Base-by-base conservation (phyloP, 2,113 vertebrate species). In the Nestor notabilis region DNA sequence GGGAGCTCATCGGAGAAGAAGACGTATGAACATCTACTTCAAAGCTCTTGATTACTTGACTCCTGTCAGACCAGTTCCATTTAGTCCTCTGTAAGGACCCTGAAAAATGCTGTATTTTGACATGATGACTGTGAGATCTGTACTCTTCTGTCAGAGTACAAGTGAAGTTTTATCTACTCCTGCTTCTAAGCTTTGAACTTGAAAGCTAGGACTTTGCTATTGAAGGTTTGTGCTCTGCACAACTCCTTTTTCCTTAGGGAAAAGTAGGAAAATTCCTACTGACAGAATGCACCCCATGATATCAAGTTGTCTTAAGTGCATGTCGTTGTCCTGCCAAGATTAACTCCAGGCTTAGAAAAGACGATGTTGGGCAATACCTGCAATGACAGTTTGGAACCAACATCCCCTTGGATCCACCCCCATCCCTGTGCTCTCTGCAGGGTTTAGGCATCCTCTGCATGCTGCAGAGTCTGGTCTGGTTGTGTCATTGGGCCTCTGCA, bases 251-350 rank as follows among this genome's bases (percentile, higher is more conserved):
- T 77, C 41, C 49, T 86, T 39, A 27, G 35, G 13, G 5, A 8
- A 70, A 77, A 47, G 18, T 5, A 27, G 41, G 52, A 78, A 28
- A 41, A 63, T 79, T 82, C n/a, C 33, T 50, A 0, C 13, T 7
- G 2, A 68, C 31, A 35, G 83, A 92, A 74, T 58, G 50, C 11
- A 71, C 44, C 20, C 50, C 43, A 17, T 5, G 0, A 86, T 84
- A 68, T 5, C 52, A 31, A 55, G 60, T 90, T 90, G 31, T 87
- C 72, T 78, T 85, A 92, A 96, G 94, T 80, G 41, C 29, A 1
- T 50, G 6, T 52, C 2, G 0, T 44, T 50, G n/a, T 55, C 44
- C 20, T 68, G 13, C 29, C n/a, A 46, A 3, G 13, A 1, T 72
- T 33, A 76, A 53, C 33, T 61, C 6, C 83, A 37, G 44, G n/a